These are phyloP conservation scores for Hiodon tergisus DNA, from an alignment of 2,113 vertebrate species.

Conservation along the genomic window DNA sequence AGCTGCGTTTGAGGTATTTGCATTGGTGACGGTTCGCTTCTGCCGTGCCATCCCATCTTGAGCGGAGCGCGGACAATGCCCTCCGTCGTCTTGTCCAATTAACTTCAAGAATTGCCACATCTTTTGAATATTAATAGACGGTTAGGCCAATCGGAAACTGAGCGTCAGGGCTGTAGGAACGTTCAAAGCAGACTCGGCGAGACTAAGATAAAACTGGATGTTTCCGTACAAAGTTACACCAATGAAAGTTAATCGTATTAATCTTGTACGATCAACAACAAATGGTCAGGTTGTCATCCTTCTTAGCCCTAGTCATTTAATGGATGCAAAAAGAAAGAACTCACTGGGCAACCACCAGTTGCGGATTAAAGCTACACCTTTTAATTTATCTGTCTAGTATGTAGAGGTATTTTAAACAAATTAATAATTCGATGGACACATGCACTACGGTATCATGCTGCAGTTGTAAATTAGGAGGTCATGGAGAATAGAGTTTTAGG, in stretches of 20 bases:
- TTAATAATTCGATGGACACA: conserved; percentile 29
- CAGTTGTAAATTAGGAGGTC: conserved; percentile 55
- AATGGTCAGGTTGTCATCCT: neutral
- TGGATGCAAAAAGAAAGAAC: conserved; percentile 21
- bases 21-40: neutral
- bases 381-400: conserved; percentile 19
- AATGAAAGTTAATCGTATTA: conserved; percentile 13
- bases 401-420: neutral
- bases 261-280: neutral
- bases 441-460: conserved; percentile 9
- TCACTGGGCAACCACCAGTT: conserved; percentile 6
- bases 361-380: conserved; percentile 21
- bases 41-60: too few species aligned
- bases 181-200: conserved; percentile 10
- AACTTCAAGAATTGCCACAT: conserved; percentile 33
- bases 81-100: conserved; percentile 39
- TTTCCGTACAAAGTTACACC: neutral
- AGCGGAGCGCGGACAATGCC: neutral
- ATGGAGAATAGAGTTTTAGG: conserved; percentile 67
- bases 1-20: too few species aligned
- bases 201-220: conserved; percentile 30
- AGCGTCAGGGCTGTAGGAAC: conserved; percentile 11
- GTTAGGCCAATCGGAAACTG: conserved; percentile 46
- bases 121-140: conserved; percentile 35
- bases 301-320: neutral